Percentiles rank a stretch among this genome's conserved stretches.
These are phyloP conservation scores for Temnothorax nylanderi DNA, from an alignment of 1,140 invertebrate species.

Conservation along the genomic window DNA sequence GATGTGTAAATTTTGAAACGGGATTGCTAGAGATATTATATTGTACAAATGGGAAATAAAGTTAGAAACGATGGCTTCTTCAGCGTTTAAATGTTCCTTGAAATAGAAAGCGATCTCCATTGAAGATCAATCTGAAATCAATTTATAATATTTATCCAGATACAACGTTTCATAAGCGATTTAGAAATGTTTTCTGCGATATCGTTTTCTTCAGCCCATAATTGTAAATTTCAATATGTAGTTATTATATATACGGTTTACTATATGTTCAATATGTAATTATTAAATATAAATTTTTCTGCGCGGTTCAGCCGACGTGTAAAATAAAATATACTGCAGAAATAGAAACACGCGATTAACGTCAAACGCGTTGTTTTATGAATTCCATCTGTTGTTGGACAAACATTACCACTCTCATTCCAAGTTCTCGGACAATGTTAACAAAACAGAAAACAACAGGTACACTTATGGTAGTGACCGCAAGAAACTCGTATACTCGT, in stretches of 20 bases:
- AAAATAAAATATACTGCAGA: neutral
- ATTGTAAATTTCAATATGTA: neutral
- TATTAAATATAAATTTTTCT: neutral
- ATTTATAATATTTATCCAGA: constrained; percentile 9
- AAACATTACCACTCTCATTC: constrained; percentile 15
- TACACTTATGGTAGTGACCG: constrained; percentile 65
- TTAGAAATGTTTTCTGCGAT: neutral
- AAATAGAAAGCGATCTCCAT: neutral
- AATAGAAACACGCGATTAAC: neutral
- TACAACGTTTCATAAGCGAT: neutral
- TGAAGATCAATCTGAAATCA: constrained; percentile 1
- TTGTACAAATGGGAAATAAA: neutral
- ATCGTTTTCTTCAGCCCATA: neutral
- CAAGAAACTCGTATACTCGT: constrained; percentile 70
- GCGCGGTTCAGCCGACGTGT: too few species aligned
- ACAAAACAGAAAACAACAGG: constrained; percentile 58
- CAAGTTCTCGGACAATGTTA: constrained; percentile 63
- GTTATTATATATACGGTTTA: neutral
- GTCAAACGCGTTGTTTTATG: constrained; percentile 39
- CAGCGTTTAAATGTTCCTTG: neutral
- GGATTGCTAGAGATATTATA: neutral
- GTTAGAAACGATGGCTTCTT: neutral
- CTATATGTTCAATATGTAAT: neutral
- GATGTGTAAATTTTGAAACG: neutral
- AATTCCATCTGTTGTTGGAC: constrained; percentile 6